phyloP scores from a whole-genome alignment of 37 sponge, comb jelly and placozoan genomes.

The Cliona cf. orientalis region DNA sequence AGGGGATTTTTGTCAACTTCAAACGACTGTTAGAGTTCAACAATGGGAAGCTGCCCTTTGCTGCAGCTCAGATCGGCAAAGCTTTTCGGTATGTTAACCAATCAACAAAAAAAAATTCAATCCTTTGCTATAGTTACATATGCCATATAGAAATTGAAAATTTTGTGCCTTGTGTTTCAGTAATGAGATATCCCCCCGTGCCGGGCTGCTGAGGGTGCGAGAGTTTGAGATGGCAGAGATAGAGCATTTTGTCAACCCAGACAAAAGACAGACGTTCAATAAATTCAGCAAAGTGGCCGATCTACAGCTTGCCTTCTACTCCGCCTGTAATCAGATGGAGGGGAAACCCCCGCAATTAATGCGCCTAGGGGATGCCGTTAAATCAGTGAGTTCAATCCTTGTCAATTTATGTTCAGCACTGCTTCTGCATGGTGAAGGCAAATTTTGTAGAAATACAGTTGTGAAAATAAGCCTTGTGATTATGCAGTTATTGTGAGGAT shows the following conservation, averaged over 20 bases:
- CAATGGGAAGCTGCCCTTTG: conserved; percentile 96
- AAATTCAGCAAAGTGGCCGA: conserved; percentile 81
- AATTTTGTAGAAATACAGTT: too few relatives aligned
- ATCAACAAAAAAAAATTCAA: background rate
- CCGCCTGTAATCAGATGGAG: conserved; percentile 77
- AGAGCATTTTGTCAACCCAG: conserved; percentile 95
- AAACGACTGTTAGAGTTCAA: conserved; percentile 95
- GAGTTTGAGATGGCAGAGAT: conserved; percentile 98
- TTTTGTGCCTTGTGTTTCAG: conserved; percentile 62
- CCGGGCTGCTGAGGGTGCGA: conserved; percentile 92
- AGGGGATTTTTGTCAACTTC: conserved; percentile 99
- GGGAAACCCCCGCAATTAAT: conserved; percentile 65
- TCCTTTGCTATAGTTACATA: background rate
- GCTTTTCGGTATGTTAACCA: conserved; percentile 41
- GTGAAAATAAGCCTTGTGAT: too few relatives aligned
- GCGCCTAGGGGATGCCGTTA: conserved; percentile 82
- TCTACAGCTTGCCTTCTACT: conserved; percentile 55
- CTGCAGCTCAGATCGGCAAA: conserved; percentile 93
- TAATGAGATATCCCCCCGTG: conserved; percentile 98
- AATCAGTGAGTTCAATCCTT: conserved; percentile 20
- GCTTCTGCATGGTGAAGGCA: conserved; percentile 1
- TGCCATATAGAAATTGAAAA: too few relatives aligned
- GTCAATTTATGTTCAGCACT: background rate
- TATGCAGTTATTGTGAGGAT: too few relatives aligned
- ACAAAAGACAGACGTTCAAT: conserved; percentile 59